Conservation (phyloP, 1,140 invertebrate genomes). For the Drosophila watanabei region DNA sequence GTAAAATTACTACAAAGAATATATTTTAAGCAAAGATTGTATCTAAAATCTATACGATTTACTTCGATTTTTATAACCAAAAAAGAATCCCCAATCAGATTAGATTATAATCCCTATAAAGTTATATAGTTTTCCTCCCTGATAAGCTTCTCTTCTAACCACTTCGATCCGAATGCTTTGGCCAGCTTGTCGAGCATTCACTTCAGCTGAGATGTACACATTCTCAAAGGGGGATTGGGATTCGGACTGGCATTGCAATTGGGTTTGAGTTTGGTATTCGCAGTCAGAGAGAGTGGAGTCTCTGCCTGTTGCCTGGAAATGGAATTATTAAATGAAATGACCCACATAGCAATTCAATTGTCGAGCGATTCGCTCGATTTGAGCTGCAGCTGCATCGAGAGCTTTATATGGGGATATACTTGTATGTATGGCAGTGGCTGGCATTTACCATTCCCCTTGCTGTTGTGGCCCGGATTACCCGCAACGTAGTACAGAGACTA, state of each 20-base stretch:
- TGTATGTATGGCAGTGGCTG: conserved; percentile 14
- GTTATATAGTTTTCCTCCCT: neutral
- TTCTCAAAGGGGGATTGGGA: neutral
- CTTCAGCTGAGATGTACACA: conserved; percentile 34
- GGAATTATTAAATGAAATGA: conserved; percentile 79
- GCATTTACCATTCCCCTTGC: conserved; percentile 55
- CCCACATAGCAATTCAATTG: conserved; percentile 77
- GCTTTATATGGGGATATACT: neutral
- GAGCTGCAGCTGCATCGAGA: conserved; percentile 38
- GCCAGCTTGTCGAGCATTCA: conserved; percentile 68
- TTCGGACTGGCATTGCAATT: neutral
- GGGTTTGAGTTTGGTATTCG: neutral
- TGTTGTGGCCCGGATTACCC: conserved; percentile 13
- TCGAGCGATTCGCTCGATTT: conserved; percentile 60
- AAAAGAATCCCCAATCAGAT: neutral
- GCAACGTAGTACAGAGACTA: conserved; percentile 6
- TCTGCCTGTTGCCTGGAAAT: conserved; percentile 38
- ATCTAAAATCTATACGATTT: neutral
- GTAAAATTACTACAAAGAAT: neutral
- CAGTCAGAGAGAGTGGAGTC: neutral
- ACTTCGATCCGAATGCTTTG: conserved; percentile 40
- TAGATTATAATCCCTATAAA: neutral
- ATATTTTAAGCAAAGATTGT: too few relatives aligned
- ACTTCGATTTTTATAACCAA: neutral
- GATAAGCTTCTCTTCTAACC: conserved; percentile 11